Conservation (phyloP, 2,888 invertebrate species). For the Agriopis leucophaearia region DNA sequence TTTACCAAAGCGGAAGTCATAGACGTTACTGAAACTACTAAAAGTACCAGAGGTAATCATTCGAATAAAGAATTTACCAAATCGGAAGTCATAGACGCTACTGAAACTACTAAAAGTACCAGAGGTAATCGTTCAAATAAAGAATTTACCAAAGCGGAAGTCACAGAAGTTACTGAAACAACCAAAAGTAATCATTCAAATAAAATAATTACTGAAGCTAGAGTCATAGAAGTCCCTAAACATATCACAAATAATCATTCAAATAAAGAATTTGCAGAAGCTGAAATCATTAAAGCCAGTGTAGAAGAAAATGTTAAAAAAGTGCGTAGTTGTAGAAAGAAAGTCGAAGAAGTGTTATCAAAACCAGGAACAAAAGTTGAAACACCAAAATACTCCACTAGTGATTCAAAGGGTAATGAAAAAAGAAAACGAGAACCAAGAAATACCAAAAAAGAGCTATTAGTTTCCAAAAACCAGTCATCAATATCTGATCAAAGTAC, state of each 20-base stretch:
- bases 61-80: too few relatives aligned
- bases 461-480: slow-evolving; percentile 28
- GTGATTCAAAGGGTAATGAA: neutral
- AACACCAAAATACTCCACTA: slow-evolving; percentile 23
- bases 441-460: slow-evolving; percentile 20
- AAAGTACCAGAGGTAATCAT: too few relatives aligned
- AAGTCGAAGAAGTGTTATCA: slow-evolving; percentile 7
- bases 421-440: slow-evolving; percentile 20
- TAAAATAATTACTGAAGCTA: too few relatives aligned
- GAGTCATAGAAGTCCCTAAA: too few relatives aligned
- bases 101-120: too few relatives aligned
- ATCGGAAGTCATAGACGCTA: too few relatives aligned
- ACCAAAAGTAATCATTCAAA: too few relatives aligned
- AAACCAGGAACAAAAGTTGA: slow-evolving; percentile 19
- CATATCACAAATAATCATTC: slow-evolving; percentile 6
- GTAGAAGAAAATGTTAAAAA: slow-evolving; percentile 14
- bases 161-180: too few relatives aligned
- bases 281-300: slow-evolving; percentile 2
- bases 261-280: slow-evolving; percentile 21
- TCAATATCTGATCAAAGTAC: slow-evolving; percentile 5
- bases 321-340: slow-evolving; percentile 6
- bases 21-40: slow-evolving; percentile 18
- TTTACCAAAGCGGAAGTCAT: too few relatives aligned
- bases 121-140: too few relatives aligned
- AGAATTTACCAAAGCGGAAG: too few relatives aligned